Evolutionary conservation across 2,113 vertebrate species (phyloP).

Genomic region (Brachypteracias leptosomus): DNA sequence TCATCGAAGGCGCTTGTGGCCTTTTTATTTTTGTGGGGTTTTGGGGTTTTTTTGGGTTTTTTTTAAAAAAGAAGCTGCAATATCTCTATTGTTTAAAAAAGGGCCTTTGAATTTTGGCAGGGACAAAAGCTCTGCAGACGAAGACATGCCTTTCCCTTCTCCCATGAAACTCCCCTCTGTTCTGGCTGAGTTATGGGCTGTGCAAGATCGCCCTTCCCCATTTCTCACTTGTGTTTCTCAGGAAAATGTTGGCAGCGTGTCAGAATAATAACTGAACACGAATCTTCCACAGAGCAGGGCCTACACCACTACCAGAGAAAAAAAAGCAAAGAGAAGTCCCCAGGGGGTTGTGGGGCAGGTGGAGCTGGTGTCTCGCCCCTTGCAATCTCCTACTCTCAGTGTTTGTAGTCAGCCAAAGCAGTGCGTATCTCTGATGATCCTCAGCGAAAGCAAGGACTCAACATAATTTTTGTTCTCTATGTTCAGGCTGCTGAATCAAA

Average conservation of each 20-base stretch:
- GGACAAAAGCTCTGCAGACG: not conserved
- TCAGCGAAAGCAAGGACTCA: fast-evolving
- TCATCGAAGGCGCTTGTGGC: not conserved
- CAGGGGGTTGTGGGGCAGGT: fast-evolving
- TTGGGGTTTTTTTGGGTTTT: not conserved
- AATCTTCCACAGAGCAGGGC: not conserved
- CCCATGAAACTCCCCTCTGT: not conserved
- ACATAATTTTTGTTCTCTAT: not conserved
- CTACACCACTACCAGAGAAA: not conserved
- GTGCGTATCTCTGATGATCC: fast-evolving
- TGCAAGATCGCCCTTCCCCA: not conserved
- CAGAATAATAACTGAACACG: not conserved
- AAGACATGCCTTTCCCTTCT: conserved; percentile 12
- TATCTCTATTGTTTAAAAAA: not conserved
- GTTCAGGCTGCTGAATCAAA: not conserved
- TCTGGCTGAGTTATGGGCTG: conserved; percentile 24
- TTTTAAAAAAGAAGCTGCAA: not conserved
- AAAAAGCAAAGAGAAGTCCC: not conserved
- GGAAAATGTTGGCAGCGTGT: not conserved
- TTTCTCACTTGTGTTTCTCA: conserved; percentile 6
- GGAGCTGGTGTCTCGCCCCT: not conserved
- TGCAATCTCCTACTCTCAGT: not conserved
- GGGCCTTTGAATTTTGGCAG: conserved; percentile 11
- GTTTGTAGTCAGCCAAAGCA: not conserved
- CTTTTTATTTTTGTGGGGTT: not conserved